Evolutionary conservation across 2,113 vertebrate species (phyloP), one percentile per base, ranked within the genome.

Genomic region (Anguilla rostrata): DNA sequence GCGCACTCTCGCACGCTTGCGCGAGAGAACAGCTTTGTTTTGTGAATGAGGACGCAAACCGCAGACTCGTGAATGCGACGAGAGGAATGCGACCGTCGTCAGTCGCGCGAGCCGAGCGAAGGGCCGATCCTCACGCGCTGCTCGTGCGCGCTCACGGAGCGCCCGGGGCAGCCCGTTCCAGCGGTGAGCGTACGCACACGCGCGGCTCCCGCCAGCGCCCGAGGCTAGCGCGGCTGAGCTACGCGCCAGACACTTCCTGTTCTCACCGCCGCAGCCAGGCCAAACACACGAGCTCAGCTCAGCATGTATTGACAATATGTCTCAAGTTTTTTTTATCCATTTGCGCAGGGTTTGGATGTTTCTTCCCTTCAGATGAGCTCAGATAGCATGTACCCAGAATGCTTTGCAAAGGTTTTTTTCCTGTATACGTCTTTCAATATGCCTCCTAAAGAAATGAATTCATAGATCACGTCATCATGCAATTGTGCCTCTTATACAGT

Each of bases 211-310:
- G 5, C 82, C 46, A 16, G 29, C 49, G n/a, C 82, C 82, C 56
- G 46, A n/a, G 43, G 43, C 43, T 57, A 15, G 53, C 56, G 46
- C 9, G 43, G 43, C 43, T 57, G 16, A 75, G 56, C 29, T 7
- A 78, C 39, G n/a, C n/a, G n/a, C n/a, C n/a, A 60, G 56, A 60
- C 56, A 83, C 29, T n/a, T n/a, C 22, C 43, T 83, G 11, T 53
- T 60, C 46, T 29, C 60, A 46, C 53, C 29, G 6, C 29, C 83
- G 86, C 83, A 87, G 41, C 41, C 78, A 26, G 63, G 86, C 60
- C 46, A 84, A n/a, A 39, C 39, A 49, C 43, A 84, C 84, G 82
- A 87, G 29, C 84, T 87, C 86, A 87, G 39, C 34, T 82, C 79
- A 34, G 60, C 82, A 75, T 60, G 56, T 3, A 60, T 16, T 18